Base-by-base conservation (phyloP, 2,888 invertebrate species). In the Aspidapion aeneum region DNA sequence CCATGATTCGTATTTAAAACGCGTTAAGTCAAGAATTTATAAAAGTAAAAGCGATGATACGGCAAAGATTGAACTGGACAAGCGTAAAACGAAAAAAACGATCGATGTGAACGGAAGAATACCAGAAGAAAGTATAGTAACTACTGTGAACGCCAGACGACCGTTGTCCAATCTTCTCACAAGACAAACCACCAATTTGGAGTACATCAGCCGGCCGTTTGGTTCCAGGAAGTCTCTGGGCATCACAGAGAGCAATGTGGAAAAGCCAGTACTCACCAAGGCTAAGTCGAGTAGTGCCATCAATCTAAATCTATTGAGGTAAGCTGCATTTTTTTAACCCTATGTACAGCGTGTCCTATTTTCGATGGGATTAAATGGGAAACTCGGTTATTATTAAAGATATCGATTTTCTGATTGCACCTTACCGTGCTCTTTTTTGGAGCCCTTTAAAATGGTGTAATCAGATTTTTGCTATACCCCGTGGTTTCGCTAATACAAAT, bases 211-310 rank as follows among this genome's bases (percentile, higher is more conserved):
- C 54, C 63, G 67, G 1, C 67, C 75, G 9, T 72, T 75, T 52
- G 77, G 76, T 12, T 64, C 72, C 12, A 69, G 72, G 56, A 74
- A 71, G 58, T 72, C 74, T 16, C 70, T 73, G 21, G 75, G 74
- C 18, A 72, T 71, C 21, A 66, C 71, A 20, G 74, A 73, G 17
- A 70, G 66, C 57, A 60, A 58, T 35, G 57, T 50, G 18, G 71
- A 71, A 19, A 76, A 77, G 61, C 79, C 79, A 0, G 67, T 76
- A 21, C 69, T 80, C 64, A 77, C 76, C 22, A 81, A 81, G 68
- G 77, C 80, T 1, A 81, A 81, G 69, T 80, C 80, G 7, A 80
- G 79, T 63, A 80, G 80, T 71, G 77, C 80, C 5, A 81, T 81
- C 48, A 81, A 81, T 70, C 71, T 81, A 64, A 80, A 75, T 66